phyloP scores from a whole-genome alignment of 2,113 vertebrate genomes.

The Pseudolaguvia tuberculata region DNA sequence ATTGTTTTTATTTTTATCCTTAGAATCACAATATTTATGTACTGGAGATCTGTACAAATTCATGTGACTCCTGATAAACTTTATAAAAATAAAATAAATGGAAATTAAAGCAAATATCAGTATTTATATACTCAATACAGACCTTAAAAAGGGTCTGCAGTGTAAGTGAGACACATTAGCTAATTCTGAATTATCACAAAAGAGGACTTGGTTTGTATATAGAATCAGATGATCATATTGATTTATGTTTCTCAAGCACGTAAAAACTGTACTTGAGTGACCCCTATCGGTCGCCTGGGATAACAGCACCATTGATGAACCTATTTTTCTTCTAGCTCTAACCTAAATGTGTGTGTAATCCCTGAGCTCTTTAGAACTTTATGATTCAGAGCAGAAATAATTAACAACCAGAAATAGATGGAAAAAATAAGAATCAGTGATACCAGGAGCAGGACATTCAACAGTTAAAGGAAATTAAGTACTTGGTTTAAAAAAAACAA shows the following conservation, averaged over 20 bases:
- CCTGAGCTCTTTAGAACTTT: conserved; percentile 10
- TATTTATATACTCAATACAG: background rate
- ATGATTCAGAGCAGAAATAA: background rate
- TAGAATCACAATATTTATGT: background rate
- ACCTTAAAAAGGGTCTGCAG: background rate
- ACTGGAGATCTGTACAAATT: background rate
- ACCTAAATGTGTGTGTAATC: background rate
- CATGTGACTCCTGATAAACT: background rate
- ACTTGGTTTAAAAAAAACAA: background rate
- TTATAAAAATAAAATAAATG: too few species aligned
- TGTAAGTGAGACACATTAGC: background rate
- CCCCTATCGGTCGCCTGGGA: conserved; percentile 48
- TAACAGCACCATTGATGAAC: conserved; percentile 14
- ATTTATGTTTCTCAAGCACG: background rate
- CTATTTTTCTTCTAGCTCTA: background rate
- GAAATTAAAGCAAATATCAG: background rate
- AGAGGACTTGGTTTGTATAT: background rate
- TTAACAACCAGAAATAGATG: background rate
- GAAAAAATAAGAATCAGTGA: background rate
- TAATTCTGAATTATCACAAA: background rate
- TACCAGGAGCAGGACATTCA: background rate
- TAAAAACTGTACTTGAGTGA: conserved; percentile 46
- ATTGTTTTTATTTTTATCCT: background rate
- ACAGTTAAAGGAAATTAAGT: background rate
- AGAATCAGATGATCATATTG: background rate